Evolutionary conservation across 2,888 invertebrate genomes (phyloP), one percentile per base, ranked within the genome.

Genomic region (Pammene aurita): DNA sequence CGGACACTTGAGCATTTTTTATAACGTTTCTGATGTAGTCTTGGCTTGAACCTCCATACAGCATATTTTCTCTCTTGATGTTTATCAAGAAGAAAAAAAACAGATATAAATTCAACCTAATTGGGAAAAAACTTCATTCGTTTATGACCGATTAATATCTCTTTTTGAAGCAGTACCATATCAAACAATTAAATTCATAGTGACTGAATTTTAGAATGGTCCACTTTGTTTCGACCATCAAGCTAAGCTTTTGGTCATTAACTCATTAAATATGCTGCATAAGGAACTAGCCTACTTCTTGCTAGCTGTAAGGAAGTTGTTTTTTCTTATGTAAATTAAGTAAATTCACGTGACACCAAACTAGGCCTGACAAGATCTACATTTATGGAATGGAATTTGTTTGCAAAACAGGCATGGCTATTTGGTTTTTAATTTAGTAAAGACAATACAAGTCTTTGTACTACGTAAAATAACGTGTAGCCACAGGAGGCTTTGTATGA

Each of bases 341-440:
- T 34, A 57, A 57, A 57, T 57, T 42, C 41, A 18, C 42, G 55
- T 14, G 14, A 57, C 42, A n/a, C 42, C 13, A 42, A 42, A 42
- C 42, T 42, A n/a, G 41, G 18, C 42, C 26, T 57, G 42, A 18
- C 18, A 18, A 26, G 57, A 42, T 13, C 42, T 26, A 50, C 48
- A 48, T 48, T 55, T 55, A 55, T 11, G 11, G 14, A 55, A 38
- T 35, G 55, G 55, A 55, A 55, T 35, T 35, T 14, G 35, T 38
- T 41, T 41, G 18, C 18, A 18, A 41, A 6, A 56, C 11, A 38
- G 38, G 14, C 10, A 41, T 56, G 10, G 10, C 48, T 16, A 16
- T 10, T 48, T 9, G 9, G 26, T 16, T 38, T 7, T 38, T 38
- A 9, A 6, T 38, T 38, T 42, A 42, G 42, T n/a, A n/a, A n/a